These are phyloP conservation scores for Antitype chi DNA, from an alignment of 2,888 invertebrate species.

Conservation along the genomic window DNA sequence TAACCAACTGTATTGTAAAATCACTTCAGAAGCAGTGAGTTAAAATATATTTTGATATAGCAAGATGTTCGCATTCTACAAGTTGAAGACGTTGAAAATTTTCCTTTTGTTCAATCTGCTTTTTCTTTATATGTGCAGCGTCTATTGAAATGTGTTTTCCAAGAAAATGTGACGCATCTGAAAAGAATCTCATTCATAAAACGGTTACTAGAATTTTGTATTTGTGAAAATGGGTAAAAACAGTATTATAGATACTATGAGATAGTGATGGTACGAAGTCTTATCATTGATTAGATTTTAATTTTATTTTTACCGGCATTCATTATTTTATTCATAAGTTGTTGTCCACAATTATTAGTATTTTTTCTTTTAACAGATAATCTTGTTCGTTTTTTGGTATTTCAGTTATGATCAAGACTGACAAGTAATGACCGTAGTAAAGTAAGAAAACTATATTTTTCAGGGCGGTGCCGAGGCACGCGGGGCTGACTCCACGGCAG, in stretches of 20 bases:
- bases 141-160: conserved; percentile 19
- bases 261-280: conserved; percentile 9
- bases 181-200: conserved; percentile 20
- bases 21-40: conserved; percentile 67
- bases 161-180: background rate
- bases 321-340: background rate
- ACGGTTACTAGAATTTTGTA: background rate
- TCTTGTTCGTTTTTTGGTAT: conserved; percentile 15
- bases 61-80: conserved; percentile 5
- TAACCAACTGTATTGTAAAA: conserved; percentile 65
- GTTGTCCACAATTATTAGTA: background rate
- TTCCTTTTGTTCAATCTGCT: conserved; percentile 24
- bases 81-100: conserved; percentile 36
- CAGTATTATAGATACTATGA: background rate
- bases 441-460: conserved; percentile 71
- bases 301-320: background rate
- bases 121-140: conserved; percentile 13
- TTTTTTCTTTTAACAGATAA: background rate
- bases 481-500: conserved; percentile 84
- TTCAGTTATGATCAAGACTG: conserved; percentile 48
- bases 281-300: conserved; percentile 23
- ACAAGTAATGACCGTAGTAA: conserved; percentile 53
- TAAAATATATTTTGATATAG: conserved; percentile 51
- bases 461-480: conserved; percentile 88
- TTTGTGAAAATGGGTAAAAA: conserved; percentile 5